Evolutionary conservation across 2,797 vertebrate species (phyloP), one percentile per base, ranked within the genome.

Genomic region (Pipistrellus pipistrellus): DNA sequence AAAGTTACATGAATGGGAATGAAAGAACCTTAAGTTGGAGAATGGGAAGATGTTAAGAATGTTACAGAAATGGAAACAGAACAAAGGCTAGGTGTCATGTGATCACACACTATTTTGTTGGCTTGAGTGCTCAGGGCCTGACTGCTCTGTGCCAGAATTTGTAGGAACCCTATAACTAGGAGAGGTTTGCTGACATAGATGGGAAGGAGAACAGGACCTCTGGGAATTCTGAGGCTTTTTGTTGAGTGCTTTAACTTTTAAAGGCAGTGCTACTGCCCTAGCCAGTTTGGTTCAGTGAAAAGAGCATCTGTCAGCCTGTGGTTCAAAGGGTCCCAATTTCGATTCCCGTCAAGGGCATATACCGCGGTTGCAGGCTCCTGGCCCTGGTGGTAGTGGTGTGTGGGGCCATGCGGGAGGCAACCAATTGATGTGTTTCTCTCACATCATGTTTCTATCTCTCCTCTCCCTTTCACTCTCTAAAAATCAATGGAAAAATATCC

Each of bases 21-120:
- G 82, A 82, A 90, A 83, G 59, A 71, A 44, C 59, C 44, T 69
- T 51, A 64, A 66, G 51, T 53, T 87, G 75, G 59, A 84, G 87
- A 90, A 73, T 57, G 57, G 57, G 69, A 76, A 41, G 38, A 64
- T 88, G 51, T 77, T 81, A 46, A 76, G 82, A 90, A 68, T 92
- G 44, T 85, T 86, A 14, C 9, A 92, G 76, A 88, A 78, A 83
- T 41, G 88, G 88, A 62, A 68, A 38, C 25, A 94, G 59, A 88
- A 86, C 88, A 86, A 76, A 93, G 85, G 53, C 4, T 25, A 76
- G 62, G 41, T 20, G 11, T 78, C 94, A 41, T 15, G 21, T 72
- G 80, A 73, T 44, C 25, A 7, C 57, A 69, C 72, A 75, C 12
- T 91, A 14, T 69, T 73, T 53, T 81, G 85, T 66, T 69, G 55